Percentiles rank a stretch among this genome's conserved stretches.
Evolutionary conservation across 2,113 vertebrate genomes (phyloP).

Genomic region (Psittacus erithacus): DNA sequence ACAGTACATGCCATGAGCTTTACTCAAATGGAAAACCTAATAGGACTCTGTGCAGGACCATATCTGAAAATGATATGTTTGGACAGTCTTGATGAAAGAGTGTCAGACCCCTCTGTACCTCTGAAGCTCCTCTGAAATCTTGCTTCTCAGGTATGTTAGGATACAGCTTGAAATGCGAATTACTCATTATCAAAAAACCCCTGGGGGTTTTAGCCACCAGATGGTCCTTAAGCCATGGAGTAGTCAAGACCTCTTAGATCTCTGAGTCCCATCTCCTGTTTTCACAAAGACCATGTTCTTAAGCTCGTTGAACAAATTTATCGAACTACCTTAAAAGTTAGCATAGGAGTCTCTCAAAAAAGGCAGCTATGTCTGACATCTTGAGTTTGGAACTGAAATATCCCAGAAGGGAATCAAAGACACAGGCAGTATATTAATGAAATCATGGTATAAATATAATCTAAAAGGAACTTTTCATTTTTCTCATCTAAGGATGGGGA

Average conservation of each 20-base stretch:
- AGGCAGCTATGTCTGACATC: neutral
- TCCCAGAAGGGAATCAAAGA: neutral
- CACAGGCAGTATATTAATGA: neutral
- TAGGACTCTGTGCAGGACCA: neutral
- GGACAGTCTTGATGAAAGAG: neutral
- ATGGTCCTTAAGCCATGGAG: neutral
- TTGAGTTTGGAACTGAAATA: neutral
- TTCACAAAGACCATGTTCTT: neutral
- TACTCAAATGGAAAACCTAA: neutral
- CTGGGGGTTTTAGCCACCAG: neutral
- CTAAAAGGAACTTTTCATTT: neutral
- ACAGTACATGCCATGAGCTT: neutral
- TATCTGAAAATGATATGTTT: neutral
- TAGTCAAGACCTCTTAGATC: neutral
- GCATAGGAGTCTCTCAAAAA: neutral
- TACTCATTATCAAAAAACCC: neutral
- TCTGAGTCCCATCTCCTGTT: neutral
- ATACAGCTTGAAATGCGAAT: neutral
- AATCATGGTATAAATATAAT: neutral
- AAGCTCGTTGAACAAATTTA: neutral
- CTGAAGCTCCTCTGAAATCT: neutral
- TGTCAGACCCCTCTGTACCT: neutral
- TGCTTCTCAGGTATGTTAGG: neutral
- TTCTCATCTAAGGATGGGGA: neutral
- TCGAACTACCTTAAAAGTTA: neutral